phyloP scores from a whole-genome alignment of 2,113 vertebrate genomes.

The Calidris pugnax region DNA sequence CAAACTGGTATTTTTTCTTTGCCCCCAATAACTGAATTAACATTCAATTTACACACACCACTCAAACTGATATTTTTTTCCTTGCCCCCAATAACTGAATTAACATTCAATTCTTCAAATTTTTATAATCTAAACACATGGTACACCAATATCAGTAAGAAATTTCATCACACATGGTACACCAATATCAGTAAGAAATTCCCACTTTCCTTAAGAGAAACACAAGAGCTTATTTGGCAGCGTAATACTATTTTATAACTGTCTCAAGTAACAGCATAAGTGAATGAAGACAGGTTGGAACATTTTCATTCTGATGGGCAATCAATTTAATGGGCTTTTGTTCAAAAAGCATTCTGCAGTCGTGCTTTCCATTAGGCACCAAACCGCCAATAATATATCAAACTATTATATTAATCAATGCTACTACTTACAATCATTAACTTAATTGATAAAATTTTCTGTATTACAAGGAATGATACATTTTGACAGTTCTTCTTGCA shows the following conservation, averaged over 20 bases:
- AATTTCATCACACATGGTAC: not conserved
- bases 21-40: not conserved
- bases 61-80: not conserved
- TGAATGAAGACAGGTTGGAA: conserved; percentile 36
- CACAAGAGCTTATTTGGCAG: conserved; percentile 1
- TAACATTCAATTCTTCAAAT: not conserved
- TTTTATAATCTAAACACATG: not conserved
- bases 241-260: not conserved
- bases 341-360: not conserved
- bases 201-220: not conserved
- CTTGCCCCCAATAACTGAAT: not conserved
- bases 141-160: not conserved
- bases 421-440: not conserved
- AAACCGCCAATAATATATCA: not conserved
- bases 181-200: not conserved
- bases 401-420: conserved; percentile 20
- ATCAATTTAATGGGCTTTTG: conserved; percentile 48
- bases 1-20: not conserved
- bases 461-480: not conserved
- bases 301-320: conserved; percentile 25
- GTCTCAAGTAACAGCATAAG: conserved; percentile 34
- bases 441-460: not conserved
- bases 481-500: not conserved
- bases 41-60: not conserved
- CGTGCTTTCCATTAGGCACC: not conserved